Conservation (phyloP, 1,140 invertebrate species). For the Branchinecta lindahli region DNA sequence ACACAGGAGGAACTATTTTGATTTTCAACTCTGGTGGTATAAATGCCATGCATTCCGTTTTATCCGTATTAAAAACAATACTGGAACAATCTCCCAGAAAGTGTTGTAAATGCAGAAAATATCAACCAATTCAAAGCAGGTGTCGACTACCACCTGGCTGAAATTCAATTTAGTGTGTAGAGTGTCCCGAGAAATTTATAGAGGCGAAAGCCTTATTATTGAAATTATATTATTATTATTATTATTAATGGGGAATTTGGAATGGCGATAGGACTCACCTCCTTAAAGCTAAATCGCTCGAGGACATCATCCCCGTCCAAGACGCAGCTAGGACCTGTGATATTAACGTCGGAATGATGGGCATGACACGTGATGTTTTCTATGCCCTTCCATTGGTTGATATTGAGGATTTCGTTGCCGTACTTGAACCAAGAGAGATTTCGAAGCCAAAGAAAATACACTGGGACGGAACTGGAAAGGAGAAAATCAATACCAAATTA, state of each 20-base stretch:
- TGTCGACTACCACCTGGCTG: too few species aligned
- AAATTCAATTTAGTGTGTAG: too few species aligned
- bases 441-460: constrained; percentile 36
- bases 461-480: constrained; percentile 29
- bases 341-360: background rate
- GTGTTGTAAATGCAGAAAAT: too few species aligned
- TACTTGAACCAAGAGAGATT: constrained; percentile 40
- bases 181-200: too few species aligned
- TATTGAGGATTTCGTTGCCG: constrained; percentile 34
- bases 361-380: constrained; percentile 22
- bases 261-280: constrained; percentile 22
- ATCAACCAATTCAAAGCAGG: too few species aligned
- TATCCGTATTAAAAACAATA: too few species aligned
- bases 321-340: background rate
- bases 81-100: too few species aligned
- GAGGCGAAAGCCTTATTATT: too few species aligned
- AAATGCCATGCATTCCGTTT: too few species aligned
- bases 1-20: too few species aligned
- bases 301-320: constrained; percentile 29
- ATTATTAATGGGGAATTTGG: constrained; percentile 15
- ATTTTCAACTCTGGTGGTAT: too few species aligned
- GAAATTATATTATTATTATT: too few species aligned
- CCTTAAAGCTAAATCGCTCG: constrained; percentile 27
- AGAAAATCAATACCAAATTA: background rate
- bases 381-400: constrained; percentile 36